Base-by-base conservation (phyloP, 2,797 vertebrate species). In the Tokudaia tokunoshimensis region DNA sequence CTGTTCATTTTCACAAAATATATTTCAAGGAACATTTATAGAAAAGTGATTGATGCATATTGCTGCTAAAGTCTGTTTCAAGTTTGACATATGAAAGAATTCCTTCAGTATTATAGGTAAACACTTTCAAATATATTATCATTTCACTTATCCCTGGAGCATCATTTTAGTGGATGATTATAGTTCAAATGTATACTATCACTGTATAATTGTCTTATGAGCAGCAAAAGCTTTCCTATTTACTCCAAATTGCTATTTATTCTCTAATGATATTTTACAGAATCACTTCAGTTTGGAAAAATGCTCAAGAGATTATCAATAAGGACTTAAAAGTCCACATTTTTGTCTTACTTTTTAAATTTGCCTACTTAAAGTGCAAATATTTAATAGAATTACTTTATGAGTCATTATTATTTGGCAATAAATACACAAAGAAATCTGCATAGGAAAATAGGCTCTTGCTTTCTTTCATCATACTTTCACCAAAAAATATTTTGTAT, bases 161-260 rank as follows among this genome's bases (percentile, higher is more conserved):
- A 96, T 96, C 65, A 63, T 93, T 94, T 96, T 85, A 82, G 55
- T 75, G 74, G 76, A 89, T 95, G 80, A 94, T 95, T 96, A 94
- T 26, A 93, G 82, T 4, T 29, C 34, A 96, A 50, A 97, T 96
- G 75, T 84, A 67, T 75, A 94, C 81, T 96, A 89, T 90, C 75
- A 89, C 88, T 83, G 89, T 96, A 26, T 95, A 85, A 96, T 95
- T 97, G 96, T 96, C 74, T 93, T 47, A 92, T 82, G 72, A 96
- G 26, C 29, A 74, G 34, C 41, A 94, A 61, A 92, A 96, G 59
- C 72, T 92, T 72, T 96, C 65, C 67, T 84, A 61, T 96, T 92
- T 92, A 72, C 50, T 95, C 52, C 88, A 96, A 84, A 97, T 92
- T 96, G 93, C 86, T 95, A 47, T 94, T 94, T 93, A 93, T 92